phyloP scores from a whole-genome alignment of 2,888 invertebrate species.

The Polymixis flavicincta region DNA sequence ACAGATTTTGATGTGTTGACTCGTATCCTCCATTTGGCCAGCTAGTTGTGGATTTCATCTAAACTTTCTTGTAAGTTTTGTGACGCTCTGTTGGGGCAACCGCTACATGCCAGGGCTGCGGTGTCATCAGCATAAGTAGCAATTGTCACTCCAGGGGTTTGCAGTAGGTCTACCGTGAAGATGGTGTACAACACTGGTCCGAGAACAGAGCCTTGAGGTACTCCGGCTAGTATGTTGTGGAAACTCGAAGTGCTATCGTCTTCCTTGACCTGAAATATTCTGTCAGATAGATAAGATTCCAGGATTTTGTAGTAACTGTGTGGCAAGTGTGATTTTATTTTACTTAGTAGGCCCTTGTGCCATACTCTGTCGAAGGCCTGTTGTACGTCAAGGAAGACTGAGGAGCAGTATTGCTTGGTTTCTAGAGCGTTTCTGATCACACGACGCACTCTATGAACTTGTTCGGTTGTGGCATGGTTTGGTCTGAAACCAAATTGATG shows the following conservation, averaged over 20 bases:
- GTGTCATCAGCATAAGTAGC: not conserved
- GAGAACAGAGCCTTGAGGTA: not conserved
- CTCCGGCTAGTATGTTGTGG: not conserved
- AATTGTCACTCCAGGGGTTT: not conserved
- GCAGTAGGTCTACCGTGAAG: not conserved
- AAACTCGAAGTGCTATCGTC: not conserved
- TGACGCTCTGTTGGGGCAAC: not conserved
- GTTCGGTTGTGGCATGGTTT: too few relatives aligned
- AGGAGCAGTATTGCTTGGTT: not conserved
- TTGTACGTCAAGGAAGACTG: not conserved
- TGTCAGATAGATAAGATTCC: not conserved
- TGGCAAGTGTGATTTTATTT: not conserved
- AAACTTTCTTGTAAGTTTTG: not conserved
- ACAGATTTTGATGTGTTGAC: not conserved
- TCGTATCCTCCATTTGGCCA: not conserved
- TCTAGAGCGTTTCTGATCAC: too few relatives aligned
- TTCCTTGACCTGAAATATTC: not conserved
- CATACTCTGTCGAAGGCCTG: not conserved
- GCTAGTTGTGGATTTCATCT: not conserved
- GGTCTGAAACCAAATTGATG: not conserved
- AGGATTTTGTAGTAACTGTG: not conserved
- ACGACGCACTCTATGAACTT: too few relatives aligned
- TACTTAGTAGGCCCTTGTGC: not conserved
- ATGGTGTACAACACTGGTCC: not conserved
- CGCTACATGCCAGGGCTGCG: not conserved